Conservation (phyloP, 1,140 invertebrate genomes). For the Platyscapa corneri region DNA sequence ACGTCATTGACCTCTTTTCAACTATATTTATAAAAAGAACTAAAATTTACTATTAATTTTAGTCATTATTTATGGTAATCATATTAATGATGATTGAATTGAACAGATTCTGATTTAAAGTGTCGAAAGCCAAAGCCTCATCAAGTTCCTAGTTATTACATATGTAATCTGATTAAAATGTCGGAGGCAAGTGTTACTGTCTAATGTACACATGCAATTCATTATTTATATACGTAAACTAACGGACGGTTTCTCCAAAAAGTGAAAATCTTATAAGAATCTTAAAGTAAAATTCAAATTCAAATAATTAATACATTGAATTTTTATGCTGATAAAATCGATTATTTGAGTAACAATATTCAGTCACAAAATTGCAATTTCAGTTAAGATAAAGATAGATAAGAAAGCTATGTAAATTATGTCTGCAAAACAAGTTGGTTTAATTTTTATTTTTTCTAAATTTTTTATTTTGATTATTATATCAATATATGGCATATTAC, state of each 20-base stretch:
- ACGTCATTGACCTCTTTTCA: not conserved
- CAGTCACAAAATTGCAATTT: not conserved
- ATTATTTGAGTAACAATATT: not conserved
- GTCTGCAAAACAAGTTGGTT: not conserved
- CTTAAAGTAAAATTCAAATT: not conserved
- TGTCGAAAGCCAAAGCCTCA: conserved; percentile 60
- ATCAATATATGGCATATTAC: not conserved
- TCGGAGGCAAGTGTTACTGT: conserved; percentile 46
- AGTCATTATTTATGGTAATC: not conserved
- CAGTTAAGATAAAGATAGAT: not conserved
- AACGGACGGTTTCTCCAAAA: conserved; percentile 50
- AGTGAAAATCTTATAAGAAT: conserved; percentile 28
- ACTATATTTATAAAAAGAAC: not conserved
- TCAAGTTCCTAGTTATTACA: conserved; percentile 71
- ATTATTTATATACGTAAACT: conserved; percentile 46
- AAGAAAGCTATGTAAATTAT: no score
- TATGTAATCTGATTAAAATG: conserved; percentile 60
- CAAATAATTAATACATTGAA: not conserved
- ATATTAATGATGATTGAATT: conserved; percentile 21
- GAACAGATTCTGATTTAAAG: conserved; percentile 41
- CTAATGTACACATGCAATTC: not conserved
- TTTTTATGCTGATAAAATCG: not conserved
- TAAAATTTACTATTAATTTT: not conserved
- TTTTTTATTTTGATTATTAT: not conserved
- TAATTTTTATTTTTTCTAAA: not conserved